Base-by-base conservation (phyloP, 2,888 invertebrate species). In the Drosophila recens region DNA sequence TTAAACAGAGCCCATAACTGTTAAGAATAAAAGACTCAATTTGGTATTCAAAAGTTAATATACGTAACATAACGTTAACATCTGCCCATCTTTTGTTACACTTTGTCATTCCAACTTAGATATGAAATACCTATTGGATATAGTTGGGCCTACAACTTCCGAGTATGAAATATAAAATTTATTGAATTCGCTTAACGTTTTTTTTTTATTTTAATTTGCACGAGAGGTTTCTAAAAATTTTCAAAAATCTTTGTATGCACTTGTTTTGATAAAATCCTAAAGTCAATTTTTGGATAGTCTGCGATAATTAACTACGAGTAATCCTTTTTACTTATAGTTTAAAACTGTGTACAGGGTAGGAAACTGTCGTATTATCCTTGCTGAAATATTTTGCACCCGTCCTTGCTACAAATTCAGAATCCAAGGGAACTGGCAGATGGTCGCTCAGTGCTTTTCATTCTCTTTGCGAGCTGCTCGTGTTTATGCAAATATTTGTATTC, bases 401-500 rank as follows among this genome's bases (percentile, higher is more conserved):
- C n/a, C 52, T 13, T 58, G 49, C 36, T 15, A 36, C 10, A 30
- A 58, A 52, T 52, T 51, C 13, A 27, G 20, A 49, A 63, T 54
- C 51, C 54, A 72, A 61, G 58, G 46, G 36, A 72, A 77, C 64
- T 54, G 74, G 57, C 76, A 76, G 74, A 62, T 78, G 79, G 68
- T 42, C 59, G 74, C 58, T 66, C 62, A 49, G 48, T 79, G 64
- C 67, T 71, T 66, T 63, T 51, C 61, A 57, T 64, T 70, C 65
- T 74, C 62, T 67, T 69, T 69, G 64, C 53, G 58, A 65, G 72
- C 61, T 67, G 71, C 63, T 72, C 66, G 79, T 79, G 72, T 87
- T 89, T 86, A 89, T 89, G 89, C 89, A 84, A 84, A 84, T 84
- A 84, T 89, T 84, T 84, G 88, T 89, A 81, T 89, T 89, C 89